These are phyloP conservation scores for Maccullochella peelii DNA, from an alignment of 2,113 vertebrate genomes.

Conservation along the genomic window DNA sequence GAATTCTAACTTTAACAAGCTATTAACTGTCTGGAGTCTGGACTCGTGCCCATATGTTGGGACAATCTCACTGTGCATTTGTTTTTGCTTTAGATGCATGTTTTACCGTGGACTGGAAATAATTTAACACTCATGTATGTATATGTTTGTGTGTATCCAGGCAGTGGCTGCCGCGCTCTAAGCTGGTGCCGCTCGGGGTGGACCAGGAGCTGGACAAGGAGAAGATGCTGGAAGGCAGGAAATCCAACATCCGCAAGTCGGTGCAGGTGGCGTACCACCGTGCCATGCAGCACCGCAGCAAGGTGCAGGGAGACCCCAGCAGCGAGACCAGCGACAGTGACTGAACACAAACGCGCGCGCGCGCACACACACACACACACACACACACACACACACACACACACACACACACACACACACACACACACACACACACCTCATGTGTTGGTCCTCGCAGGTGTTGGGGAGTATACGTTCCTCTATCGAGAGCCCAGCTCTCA, in stretches of 20 bases:
- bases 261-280: constrained; percentile 98
- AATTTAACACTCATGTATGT: not conserved
- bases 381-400: constrained; percentile 2
- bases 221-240: constrained; percentile 98
- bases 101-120: not conserved
- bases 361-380: constrained; percentile 1
- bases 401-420: not conserved
- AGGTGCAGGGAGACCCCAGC: constrained; percentile 98
- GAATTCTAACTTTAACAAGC: not conserved
- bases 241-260: constrained; percentile 98
- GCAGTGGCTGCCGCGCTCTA: constrained; percentile 98
- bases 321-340: constrained; percentile 97
- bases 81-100: not conserved
- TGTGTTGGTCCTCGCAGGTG: constrained; percentile 8
- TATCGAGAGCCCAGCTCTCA: constrained; percentile 41
- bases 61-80: not conserved
- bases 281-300: constrained; percentile 98
- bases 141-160: constrained; percentile 74
- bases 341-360: no score
- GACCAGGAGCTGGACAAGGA: constrained; percentile 98
- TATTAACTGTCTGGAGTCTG: not conserved
- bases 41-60: not conserved
- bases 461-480: constrained; percentile 20
- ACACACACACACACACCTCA: not conserved
- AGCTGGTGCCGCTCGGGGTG: constrained; percentile 95